A percentile compares a stretch with the other conserved stretches of the same genome.
Conservation (phyloP, 2,888 invertebrate species). For the Gymnoscelis rufifasciata region DNA sequence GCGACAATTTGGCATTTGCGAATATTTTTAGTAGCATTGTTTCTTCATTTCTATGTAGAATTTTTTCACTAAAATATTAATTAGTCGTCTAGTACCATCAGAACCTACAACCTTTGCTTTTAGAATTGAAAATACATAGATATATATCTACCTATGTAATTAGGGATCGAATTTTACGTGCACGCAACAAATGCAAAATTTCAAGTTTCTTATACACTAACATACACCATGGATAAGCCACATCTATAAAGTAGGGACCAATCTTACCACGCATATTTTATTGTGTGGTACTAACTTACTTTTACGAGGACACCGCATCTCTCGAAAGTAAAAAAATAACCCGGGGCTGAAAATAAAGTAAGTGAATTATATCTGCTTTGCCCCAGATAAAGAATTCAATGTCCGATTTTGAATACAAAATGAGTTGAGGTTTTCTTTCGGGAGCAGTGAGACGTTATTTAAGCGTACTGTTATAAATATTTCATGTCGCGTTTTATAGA, state of each 20-base stretch:
- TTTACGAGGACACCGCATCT: conserved; percentile 8
- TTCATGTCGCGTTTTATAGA: conserved; percentile 11
- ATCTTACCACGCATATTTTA: conserved; percentile 8
- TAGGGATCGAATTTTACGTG: no score
- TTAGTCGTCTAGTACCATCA: no score
- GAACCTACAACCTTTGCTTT: no score
- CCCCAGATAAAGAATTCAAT: conserved; percentile 24
- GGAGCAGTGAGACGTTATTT: conserved; percentile 14
- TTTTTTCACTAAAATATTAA: no score
- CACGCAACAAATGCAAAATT: no score
- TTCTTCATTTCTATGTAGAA: no score
- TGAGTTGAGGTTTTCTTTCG: conserved; percentile 30
- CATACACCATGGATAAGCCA: not conserved
- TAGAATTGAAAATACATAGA: not conserved
- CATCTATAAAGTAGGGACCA: not conserved
- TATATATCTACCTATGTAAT: not conserved
- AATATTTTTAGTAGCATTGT: no score
- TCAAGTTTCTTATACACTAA: not conserved
- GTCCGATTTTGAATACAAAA: conserved; percentile 45
- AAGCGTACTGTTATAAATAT: conserved; percentile 14
- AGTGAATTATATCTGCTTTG: conserved; percentile 21
- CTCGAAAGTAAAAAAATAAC: conserved; percentile 11
- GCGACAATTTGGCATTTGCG: no score
- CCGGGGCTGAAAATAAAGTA: conserved; percentile 17
- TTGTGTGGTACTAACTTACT: conserved; percentile 14